A percentile compares a stretch with the other conserved stretches of the same genome.
phyloP scores from a whole-genome alignment of 92 coral and sea anemone genomes.

The Epizoanthus scotinus region DNA sequence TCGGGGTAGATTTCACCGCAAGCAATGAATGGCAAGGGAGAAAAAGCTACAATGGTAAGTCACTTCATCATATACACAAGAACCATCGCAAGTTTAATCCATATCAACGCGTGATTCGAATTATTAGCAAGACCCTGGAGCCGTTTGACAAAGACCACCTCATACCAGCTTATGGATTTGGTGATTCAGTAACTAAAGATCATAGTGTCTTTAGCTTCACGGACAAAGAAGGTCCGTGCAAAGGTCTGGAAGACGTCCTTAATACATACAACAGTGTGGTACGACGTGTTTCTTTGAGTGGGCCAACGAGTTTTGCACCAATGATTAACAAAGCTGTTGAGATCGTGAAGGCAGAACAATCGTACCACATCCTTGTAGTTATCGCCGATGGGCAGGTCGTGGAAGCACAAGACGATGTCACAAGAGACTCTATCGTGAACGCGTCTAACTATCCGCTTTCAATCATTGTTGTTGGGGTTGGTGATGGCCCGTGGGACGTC shows the following conservation, averaged over 20 bases:
- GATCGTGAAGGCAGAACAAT: slow-evolving; percentile 62
- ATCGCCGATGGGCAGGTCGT: slow-evolving; percentile 97
- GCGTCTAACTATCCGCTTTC: slow-evolving; percentile 91
- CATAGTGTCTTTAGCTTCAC: slow-evolving; percentile 81
- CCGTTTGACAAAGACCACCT: slow-evolving; percentile 90
- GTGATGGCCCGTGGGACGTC: slow-evolving; percentile 98
- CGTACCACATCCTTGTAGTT: slow-evolving; percentile 82
- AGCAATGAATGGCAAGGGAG: slow-evolving; percentile 99
- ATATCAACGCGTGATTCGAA: slow-evolving; percentile 87
- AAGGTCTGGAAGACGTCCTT: slow-evolving; percentile 76
- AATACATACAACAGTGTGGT: slow-evolving; percentile 78
- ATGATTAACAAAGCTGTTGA: slow-evolving; percentile 88
- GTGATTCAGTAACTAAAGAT: slow-evolving; percentile 83
- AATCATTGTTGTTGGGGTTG: slow-evolving; percentile 91
- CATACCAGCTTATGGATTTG: slow-evolving; percentile 93
- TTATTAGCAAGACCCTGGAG: slow-evolving; percentile 80
- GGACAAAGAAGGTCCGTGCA: slow-evolving; percentile 75
- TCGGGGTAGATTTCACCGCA: slow-evolving; percentile 97
- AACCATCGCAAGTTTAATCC: slow-evolving; percentile 84
- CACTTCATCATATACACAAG: slow-evolving; percentile 76
- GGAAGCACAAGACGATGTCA: slow-evolving; percentile 79
- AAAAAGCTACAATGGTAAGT: slow-evolving; percentile 82
- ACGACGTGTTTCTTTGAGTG: slow-evolving; percentile 83
- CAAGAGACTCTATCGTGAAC: slow-evolving; percentile 84
- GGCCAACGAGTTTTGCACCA: slow-evolving; percentile 96